phyloP scores from a whole-genome alignment of 1,140 invertebrate genomes.

The Chionoecetes opilio region DNA sequence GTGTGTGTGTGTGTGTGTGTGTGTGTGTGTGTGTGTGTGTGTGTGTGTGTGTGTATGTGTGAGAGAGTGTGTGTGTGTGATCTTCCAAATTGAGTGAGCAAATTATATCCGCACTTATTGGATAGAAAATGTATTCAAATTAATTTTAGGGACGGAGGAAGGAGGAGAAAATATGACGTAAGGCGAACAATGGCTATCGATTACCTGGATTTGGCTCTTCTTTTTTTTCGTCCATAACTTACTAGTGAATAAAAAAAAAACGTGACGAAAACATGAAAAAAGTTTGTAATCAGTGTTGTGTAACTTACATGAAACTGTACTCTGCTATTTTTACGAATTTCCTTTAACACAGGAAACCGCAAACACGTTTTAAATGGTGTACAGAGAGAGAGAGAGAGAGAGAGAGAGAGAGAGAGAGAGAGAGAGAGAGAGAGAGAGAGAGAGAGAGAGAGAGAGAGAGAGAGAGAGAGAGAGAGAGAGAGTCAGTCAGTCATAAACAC shows the following conservation, averaged over 20 bases:
- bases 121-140: too few species aligned
- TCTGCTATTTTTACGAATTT: background rate
- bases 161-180: too few species aligned
- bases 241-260: background rate
- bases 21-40: conserved; percentile 11
- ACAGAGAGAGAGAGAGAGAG: conserved; percentile 18
- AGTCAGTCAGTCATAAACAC: background rate
- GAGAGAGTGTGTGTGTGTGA: too few species aligned
- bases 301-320: background rate
- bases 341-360: background rate
- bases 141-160: too few species aligned
- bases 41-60: background rate
- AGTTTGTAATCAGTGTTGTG: conserved; percentile 2
- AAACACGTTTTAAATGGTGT: background rate
- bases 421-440: conserved; percentile 27
- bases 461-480: background rate
- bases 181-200: too few species aligned
- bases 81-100: too few species aligned
- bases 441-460: conserved; percentile 20
- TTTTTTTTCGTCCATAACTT: too few species aligned
- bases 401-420: conserved; percentile 27
- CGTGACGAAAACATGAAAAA: background rate
- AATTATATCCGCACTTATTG: too few species aligned
- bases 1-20: conserved; percentile 27
- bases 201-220: too few species aligned